Evolutionary conservation across 2,888 invertebrate species (phyloP), one percentile per base, ranked within the genome.

Genomic region (Acleris laterana): DNA sequence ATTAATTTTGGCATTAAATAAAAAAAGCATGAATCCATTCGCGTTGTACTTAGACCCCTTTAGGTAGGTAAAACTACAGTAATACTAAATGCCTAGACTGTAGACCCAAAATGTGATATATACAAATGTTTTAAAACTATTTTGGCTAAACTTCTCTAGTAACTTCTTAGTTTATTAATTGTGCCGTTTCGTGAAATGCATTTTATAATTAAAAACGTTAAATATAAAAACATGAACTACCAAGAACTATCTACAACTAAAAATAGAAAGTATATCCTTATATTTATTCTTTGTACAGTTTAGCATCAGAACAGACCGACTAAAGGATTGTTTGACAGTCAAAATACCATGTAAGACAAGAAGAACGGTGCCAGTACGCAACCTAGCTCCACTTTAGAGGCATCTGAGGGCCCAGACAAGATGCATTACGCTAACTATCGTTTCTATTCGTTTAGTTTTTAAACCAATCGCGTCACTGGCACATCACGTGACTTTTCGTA

Each of bases 111-210:
- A 83, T 78, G 86, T 88, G 85, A 83, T 91, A 92, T 93, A 77
- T 93, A 91, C 92, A 93, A 75, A 87, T 87, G 85, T 75, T 81
- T 85, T 82, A 86, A 82, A 74, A 80, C 90, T 92, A 92, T 90
- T 93, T 93, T 93, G 92, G 92, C 92, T 93, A 93, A 90, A 90
- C 83, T 87, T 90, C 84, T 82, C 90, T 92, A 89, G 80, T 89
- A 89, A 90, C 80, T 81, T 78, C 87, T 89, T 90, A 91, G 71
- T 81, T 89, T 88, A 60, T 83, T 85, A 78, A 84, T 91, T 90
- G 92, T 93, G 92, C 91, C 90, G 79, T 90, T 80, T 83, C 76
- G 85, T 89, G 87, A 81, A 77, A 79, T 73, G 71, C 78, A 71
- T 74, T 73, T 77, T 69, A 51, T 63, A 61, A 53, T 63, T 50